These are phyloP conservation scores for Eumerus sabulonum DNA, from an alignment of 2,888 invertebrate genomes.

Conservation along the genomic window DNA sequence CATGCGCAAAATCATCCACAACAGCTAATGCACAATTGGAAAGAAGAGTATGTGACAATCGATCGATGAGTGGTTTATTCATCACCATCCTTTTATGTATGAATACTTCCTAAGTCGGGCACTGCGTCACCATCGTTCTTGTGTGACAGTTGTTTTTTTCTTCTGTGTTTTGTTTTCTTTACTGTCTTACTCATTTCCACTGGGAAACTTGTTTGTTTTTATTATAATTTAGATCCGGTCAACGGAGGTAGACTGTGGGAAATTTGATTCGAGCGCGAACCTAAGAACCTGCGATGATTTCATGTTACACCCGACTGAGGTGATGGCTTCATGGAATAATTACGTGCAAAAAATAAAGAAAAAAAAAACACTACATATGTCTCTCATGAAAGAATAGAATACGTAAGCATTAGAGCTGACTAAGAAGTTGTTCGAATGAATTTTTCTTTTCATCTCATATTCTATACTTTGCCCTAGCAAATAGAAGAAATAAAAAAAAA, in stretches of 20 bases:
- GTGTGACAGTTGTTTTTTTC: slow-evolving; percentile 17
- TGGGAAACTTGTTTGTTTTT: slow-evolving; percentile 47
- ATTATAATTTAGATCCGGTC: slow-evolving; percentile 65
- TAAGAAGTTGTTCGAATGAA: slow-evolving; percentile 19
- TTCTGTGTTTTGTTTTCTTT: slow-evolving; percentile 21
- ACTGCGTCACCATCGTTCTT: slow-evolving; percentile 4
- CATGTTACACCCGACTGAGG: slow-evolving; percentile 53
- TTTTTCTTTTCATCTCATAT: slow-evolving; percentile 50
- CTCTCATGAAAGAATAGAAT: too few species aligned
- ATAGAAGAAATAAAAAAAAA: too few species aligned
- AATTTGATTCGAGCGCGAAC: slow-evolving; percentile 46
- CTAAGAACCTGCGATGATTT: slow-evolving; percentile 61
- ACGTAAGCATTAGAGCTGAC: slow-evolving; percentile 6
- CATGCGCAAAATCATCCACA: slow-evolving; percentile 18
- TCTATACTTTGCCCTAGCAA: slow-evolving; percentile 31
- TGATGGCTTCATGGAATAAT: slow-evolving; percentile 59
- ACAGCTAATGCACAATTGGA: neutral
- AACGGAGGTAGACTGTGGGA: slow-evolving; percentile 65
- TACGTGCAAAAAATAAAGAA: slow-evolving; percentile 37
- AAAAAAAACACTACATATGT: slow-evolving; percentile 20
- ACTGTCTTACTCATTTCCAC: slow-evolving; percentile 12
- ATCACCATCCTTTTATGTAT: too few species aligned
- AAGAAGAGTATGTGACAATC: too few species aligned
- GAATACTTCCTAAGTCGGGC: too few species aligned
- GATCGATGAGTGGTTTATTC: too few species aligned